Conservation (phyloP, 2,888 invertebrate genomes). For the Osedax fenrisi region DNA sequence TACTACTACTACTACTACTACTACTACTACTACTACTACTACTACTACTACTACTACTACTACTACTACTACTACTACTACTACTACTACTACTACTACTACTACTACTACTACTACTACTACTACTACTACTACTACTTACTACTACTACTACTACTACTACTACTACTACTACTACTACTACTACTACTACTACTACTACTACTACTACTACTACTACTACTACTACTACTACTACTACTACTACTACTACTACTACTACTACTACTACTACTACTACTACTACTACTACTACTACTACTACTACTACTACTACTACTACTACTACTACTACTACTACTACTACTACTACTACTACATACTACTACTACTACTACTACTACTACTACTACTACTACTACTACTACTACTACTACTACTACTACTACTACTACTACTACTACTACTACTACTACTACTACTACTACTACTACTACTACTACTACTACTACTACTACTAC, state of each 20-base stretch:
- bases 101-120: background rate
- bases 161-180: background rate
- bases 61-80: background rate
- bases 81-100: background rate
- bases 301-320: background rate
- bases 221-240: background rate
- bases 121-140: too few relatives aligned
- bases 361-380: too few relatives aligned
- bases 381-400: background rate
- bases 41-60: background rate
- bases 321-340: too few relatives aligned
- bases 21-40: background rate
- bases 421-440: background rate
- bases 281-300: background rate
- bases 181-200: background rate
- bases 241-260: background rate
- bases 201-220: background rate
- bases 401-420: background rate
- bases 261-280: background rate
- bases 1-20: background rate
- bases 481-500: background rate
- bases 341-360: too few relatives aligned
- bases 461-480: background rate
- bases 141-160: background rate
- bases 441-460: background rate